Evolutionary conservation across 2,797 vertebrate species (phyloP).

Genomic region (Neoniphon sammara): DNA sequence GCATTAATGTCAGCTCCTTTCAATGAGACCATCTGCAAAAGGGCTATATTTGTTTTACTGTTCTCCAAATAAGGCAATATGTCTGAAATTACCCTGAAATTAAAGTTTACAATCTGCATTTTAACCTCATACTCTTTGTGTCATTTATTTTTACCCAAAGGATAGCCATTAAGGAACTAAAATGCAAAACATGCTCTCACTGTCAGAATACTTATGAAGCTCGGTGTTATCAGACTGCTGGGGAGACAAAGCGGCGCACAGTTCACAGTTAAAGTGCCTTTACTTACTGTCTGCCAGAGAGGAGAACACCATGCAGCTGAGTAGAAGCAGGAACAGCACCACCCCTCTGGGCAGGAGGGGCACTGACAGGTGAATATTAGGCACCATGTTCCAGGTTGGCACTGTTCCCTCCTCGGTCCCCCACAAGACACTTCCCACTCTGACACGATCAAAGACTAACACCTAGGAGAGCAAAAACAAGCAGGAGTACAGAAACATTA

Average conservation of each 20-base stretch:
- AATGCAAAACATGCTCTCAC: conserved; percentile 3
- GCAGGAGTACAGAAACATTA: conserved; percentile 63
- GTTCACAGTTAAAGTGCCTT: conserved; percentile 16
- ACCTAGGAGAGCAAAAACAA: conserved; percentile 79
- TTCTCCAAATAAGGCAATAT: neutral
- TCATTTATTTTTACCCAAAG: neutral
- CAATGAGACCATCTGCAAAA: conserved; percentile 3
- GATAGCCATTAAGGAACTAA: neutral
- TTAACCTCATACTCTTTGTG: neutral
- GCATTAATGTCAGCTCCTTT: conserved; percentile 13
- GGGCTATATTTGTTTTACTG: neutral
- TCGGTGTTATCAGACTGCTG: conserved; percentile 7
- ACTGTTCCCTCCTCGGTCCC: conserved; percentile 85
- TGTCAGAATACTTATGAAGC: conserved; percentile 13
- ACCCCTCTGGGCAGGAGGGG: conserved; percentile 80
- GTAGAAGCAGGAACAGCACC: conserved; percentile 83
- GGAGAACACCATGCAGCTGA: conserved; percentile 84
- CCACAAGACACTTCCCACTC: conserved; percentile 80
- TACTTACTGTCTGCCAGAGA: conserved; percentile 91
- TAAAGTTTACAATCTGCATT: neutral
- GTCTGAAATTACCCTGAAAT: neutral
- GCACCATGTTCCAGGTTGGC: conserved; percentile 91
- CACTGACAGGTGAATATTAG: conserved; percentile 84
- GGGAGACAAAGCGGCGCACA: conserved; percentile 10
- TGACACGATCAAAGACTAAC: conserved; percentile 86